Base-by-base conservation (phyloP, 2,113 vertebrate genomes). In the Lipophrys pholis region DNA sequence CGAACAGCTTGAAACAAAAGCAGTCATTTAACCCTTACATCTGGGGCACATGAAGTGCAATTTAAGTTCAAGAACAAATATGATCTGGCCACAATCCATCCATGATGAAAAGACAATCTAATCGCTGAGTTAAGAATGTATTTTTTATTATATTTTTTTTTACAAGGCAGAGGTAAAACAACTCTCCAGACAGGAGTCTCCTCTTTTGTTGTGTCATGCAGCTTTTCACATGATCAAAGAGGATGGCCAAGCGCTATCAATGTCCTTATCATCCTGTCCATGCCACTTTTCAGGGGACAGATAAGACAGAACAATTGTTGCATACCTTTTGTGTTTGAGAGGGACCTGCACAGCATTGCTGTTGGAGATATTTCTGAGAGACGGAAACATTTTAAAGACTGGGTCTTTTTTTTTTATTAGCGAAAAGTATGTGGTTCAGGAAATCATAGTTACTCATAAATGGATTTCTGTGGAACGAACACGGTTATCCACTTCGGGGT, bases 191-290 rank as follows among this genome's bases (percentile, higher is more conserved):
- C 55, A 45, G 17, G 71, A 45, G 52, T 11, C 51, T 39, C 45
- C 4, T 2, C 2, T 1, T 46, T 68, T 50, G 62, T 36, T 52
- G 55, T 45, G 53, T 68, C 8, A 15, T 57, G 61, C n/a, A 45
- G 41, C 49, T 46, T 39, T 12, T 64, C 48, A 73, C 15, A 1
- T 77, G 83, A 87, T 87, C 79, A 86, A 88, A 88, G 78, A 40
- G 15, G 51, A 43, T 6, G 45, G 16, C 11, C 1, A 7, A 60
- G 36, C 10, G 0, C 51, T 77, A 70, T 84, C 77, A 58, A n/a
- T 40, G 71, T n/a, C 42, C 78, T 87, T 83, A 85, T 90, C 88
- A 77, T 16, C 41, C 1, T 6, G 7, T 65, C 55, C 55, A 63
- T 56, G 67, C 60, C 53, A 58, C 62, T 62, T 54, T 71, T 71